These are phyloP conservation scores for Nasonia oneida DNA, from an alignment of 2,888 invertebrate species.

Conservation along the genomic window DNA sequence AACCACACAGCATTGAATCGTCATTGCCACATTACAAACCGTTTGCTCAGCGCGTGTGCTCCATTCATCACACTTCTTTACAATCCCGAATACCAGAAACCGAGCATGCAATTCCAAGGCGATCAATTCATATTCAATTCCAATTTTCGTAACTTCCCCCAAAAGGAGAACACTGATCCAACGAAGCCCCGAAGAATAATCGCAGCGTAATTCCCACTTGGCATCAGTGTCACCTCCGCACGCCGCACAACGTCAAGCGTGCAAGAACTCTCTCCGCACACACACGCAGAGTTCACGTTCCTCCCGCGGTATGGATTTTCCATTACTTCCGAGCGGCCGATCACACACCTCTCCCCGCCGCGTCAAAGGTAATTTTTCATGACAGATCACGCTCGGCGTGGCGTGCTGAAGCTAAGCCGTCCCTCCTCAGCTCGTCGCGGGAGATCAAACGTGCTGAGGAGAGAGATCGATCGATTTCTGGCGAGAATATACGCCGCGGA, in stretches of 20 bases:
- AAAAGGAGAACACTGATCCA: no score
- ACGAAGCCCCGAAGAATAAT: no score
- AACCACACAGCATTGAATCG: no score
- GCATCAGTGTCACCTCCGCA: no score
- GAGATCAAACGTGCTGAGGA: constrained; percentile 76
- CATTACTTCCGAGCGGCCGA: constrained; percentile 69
- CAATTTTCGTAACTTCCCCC: no score
- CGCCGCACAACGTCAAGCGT: not conserved
- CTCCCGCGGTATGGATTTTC: constrained; percentile 74
- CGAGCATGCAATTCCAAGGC: no score
- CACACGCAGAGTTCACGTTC: constrained; percentile 57
- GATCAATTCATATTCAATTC: no score
- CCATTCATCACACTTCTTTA: no score
- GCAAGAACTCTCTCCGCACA: not conserved
- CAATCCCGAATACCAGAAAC: no score
- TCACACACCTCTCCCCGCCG: constrained; percentile 12
- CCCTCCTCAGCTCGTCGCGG: constrained; percentile 61
- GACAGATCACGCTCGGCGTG: constrained; percentile 76
- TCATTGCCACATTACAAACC: no score
- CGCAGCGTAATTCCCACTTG: no score
- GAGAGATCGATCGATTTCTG: constrained; percentile 38
- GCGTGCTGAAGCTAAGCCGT: constrained; percentile 18
- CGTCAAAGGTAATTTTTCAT: constrained; percentile 79
- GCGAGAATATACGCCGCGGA: constrained; percentile 33
- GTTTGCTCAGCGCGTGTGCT: no score